Base-by-base conservation (phyloP, 2,888 invertebrate genomes). In the Zhengitettix transpicula region DNA sequence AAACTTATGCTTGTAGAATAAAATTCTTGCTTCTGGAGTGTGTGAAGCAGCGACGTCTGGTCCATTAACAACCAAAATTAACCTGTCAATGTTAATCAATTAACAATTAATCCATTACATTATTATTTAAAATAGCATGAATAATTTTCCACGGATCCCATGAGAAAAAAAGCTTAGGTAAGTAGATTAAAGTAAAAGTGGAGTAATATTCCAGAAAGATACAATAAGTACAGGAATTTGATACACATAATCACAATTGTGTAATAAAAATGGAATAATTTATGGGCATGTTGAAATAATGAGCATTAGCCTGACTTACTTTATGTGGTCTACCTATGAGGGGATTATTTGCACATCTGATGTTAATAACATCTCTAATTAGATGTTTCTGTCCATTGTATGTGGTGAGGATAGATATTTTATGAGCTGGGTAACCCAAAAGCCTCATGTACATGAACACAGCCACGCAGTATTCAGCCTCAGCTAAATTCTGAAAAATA, bases 321-420 rank as follows among this genome's bases (percentile, higher is more conserved):
- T 94, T 96, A 66, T 89, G 84, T 0, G 96, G 96, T 68, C 85
- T 78, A 16, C 98, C 98, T 66, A 99, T 94, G 58, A 98, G 78
- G 0, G 96, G 93, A 77, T 99, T 99, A 63, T 85, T 86, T 1
- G 91, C 91, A 73, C 98, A 99, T 58, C 98, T 80, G 52, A 87
- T 85, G 71, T 91, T 88, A 61, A 99, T 87, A 9, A 99, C 96
- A 73, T 99, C 99, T 1, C 97, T 78, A 53, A 99, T 90, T 58
- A 99, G 80, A 74, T 97, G 95, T 71, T 99, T 99, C 74, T 99
- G 98, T 0, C 99, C 99, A 73, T 99, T 99, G 74, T 99, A 99
- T 0, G 99, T 99, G 1, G 99, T 99, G 55, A 99, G 78, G 67
- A 99, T 96, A 41, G 98, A 95, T 66, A 99, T 94, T 74, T 94